phyloP scores from a whole-genome alignment of 2,797 vertebrate genomes.

The Pseudocheirus occidentalis region DNA sequence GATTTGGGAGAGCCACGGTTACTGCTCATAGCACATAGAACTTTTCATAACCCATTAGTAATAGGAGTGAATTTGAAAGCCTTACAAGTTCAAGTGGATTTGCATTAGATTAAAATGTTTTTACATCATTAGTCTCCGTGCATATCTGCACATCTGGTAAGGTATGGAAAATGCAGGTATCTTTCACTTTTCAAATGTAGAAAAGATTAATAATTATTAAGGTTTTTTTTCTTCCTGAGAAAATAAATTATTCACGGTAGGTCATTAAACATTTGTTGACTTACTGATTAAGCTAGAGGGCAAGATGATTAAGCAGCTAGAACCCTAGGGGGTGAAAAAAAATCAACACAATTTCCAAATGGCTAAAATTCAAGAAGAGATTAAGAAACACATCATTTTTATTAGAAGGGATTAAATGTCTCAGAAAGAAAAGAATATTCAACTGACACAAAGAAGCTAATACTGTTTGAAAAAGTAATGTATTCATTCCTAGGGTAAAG shows the following conservation, averaged over 20 bases:
- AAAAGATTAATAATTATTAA: neutral
- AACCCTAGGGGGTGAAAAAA: neutral
- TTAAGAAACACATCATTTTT: neutral
- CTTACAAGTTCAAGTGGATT: slow-evolving; percentile 2
- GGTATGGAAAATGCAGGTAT: slow-evolving; percentile 33
- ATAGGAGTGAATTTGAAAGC: neutral
- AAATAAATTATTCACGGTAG: neutral
- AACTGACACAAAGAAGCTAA: neutral
- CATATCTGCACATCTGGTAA: slow-evolving; percentile 39
- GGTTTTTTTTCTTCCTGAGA: neutral
- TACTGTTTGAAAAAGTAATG: neutral
- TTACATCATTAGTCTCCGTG: slow-evolving; percentile 32
- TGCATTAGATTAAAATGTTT: slow-evolving; percentile 57
- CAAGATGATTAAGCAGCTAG: neutral
- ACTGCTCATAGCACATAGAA: slow-evolving; percentile 14
- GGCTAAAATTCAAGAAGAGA: neutral
- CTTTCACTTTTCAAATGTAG: neutral
- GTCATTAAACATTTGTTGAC: neutral
- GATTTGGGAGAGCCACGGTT: neutral
- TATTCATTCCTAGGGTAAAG: neutral
- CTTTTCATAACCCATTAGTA: slow-evolving; percentile 27
- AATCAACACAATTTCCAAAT: neutral
- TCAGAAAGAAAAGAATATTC: neutral
- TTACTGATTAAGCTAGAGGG: neutral
- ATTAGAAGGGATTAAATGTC: neutral